Evolutionary conservation across 2,888 invertebrate genomes (phyloP), one percentile per base, ranked within the genome.

Genomic region (Lasioglossum marginatum): DNA sequence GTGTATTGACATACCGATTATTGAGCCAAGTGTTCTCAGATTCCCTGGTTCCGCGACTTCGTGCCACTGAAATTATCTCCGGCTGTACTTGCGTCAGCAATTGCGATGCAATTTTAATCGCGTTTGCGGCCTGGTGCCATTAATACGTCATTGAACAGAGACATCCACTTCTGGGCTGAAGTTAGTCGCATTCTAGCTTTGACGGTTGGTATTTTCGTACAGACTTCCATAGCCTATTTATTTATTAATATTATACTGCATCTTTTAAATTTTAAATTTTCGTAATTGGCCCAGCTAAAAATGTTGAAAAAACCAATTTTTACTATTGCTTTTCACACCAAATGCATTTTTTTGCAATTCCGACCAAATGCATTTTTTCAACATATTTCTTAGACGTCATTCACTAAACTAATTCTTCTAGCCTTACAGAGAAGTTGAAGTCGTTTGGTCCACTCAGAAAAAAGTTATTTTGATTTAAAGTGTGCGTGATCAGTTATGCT

Each of bases 1-100:
- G 27, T 19, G 14, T 40, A 40, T 57, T 75, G 57, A 48, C 60
- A 71, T 37, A 63, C 71, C 79, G 70, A 57, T 68, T 48, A 75
- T 27, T 70, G 74, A 48, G 48, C 12, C 10, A 45, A 31, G 16
- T 34, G n/a, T 34, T 40, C 31, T n/a, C 16, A 6, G 27, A 68
- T 52, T 74, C 16, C 23, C 40, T 23, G 31, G 31, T 78, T 16
- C 37, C 6, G 34, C 2, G 48, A 74, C 68, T 66, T 66, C 48
- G 16, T 31, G 23, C 45, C 40, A 12, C 76, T 66, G 45, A 66
- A 77, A 77, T 77, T 34, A 77, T 66, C 66, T 77, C 23, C 14
- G 23, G 23, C 19, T 2, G 31, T 63, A 31, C 63, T 68, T 66
- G 31, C 40, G 40, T 23, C 31, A 34, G 45, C 23, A 31, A 23